A percentile compares a stretch with the other conserved stretches of the same genome.
Conservation (phyloP, 1,140 invertebrate species). For the Andrena cerasifolii region DNA sequence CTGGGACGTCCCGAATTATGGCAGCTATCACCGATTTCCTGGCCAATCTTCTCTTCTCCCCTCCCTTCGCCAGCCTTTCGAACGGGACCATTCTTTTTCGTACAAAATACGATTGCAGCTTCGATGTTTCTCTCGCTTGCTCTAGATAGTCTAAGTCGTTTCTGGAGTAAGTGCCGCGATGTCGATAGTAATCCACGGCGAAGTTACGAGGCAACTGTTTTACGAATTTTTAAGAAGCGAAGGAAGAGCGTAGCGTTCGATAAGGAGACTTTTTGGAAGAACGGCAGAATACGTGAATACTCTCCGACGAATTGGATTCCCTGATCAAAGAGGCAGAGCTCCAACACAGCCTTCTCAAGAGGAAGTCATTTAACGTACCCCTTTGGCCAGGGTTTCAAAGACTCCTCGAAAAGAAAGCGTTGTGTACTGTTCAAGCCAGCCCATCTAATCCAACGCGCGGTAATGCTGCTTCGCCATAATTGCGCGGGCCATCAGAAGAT, state of each 20-base stretch:
- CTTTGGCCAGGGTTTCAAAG: conserved; percentile 24
- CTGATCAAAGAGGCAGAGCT: background rate
- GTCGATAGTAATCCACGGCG: no score
- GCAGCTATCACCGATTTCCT: conserved; percentile 39
- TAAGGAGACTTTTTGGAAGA: no score
- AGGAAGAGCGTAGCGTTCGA: no score
- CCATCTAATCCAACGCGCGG: conserved; percentile 34
- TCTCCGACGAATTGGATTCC: background rate
- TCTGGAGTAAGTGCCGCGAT: no score
- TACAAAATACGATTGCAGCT: background rate
- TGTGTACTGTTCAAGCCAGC: background rate
- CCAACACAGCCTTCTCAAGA: background rate
- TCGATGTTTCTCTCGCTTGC: no score
- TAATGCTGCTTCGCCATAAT: conserved; percentile 45
- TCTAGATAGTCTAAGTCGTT: no score
- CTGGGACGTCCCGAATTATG: conserved; percentile 54
- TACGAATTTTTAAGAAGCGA: no score
- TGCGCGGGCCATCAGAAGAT: conserved; percentile 52
- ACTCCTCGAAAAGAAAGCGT: conserved; percentile 2
- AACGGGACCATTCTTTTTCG: background rate
- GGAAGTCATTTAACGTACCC: conserved; percentile 11
- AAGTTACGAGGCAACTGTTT: no score
- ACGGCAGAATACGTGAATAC: background rate
- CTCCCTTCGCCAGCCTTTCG: background rate
- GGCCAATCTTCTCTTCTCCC: conserved; percentile 18